Base-by-base conservation (phyloP, 37 sponge, comb jelly and placozoan species). In the Chondrilla cf. caribensis region DNA sequence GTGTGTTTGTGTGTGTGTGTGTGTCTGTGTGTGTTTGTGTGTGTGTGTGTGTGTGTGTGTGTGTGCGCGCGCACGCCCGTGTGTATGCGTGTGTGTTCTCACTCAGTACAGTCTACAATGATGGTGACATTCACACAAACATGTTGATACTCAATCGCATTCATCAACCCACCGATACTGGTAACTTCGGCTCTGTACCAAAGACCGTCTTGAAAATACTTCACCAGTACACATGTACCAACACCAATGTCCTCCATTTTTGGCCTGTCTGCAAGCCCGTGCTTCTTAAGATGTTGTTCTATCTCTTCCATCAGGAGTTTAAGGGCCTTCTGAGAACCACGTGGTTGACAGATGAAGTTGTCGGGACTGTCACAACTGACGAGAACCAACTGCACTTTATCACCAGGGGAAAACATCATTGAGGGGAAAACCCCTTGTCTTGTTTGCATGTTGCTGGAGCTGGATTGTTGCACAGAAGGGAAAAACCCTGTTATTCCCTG, bases 111-210 rank as follows among this genome's bases (percentile, higher is more conserved):
- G 6, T 47, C 51, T 14, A 47, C 51, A 47, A 47, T 47, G 51
- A 47, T 11, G 11, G 11, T 47, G 51, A 47, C 11, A 14, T 47
- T 47, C 51, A 47, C 51, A 47, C 51, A 47, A 47, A 47, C 51
- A n/a, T n/a, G n/a, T n/a, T n/a, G n/a, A n/a, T n/a, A n/a, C n/a
- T n/a, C n/a, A n/a, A n/a, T n/a, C n/a, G n/a, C n/a, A n/a, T n/a
- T n/a, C n/a, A n/a, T n/a, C n/a, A n/a, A n/a, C 76, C 40, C 76
- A 73, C 76, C 76, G 17, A 39, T 19, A 19, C 8, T 31, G 2
- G 36, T 11, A 1, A 73, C 44, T 8, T 73, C 76, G 31, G 37
- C 76, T 42, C 76, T 73, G 76, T 42, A 73, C 76, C 76, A 73
- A 11, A 21, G 44, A 17, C 44, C 44, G 40, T 73, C 44, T 36